Evolutionary conservation across 2,797 vertebrate genomes (phyloP).

Genomic region (Arctocebus calabarensis): DNA sequence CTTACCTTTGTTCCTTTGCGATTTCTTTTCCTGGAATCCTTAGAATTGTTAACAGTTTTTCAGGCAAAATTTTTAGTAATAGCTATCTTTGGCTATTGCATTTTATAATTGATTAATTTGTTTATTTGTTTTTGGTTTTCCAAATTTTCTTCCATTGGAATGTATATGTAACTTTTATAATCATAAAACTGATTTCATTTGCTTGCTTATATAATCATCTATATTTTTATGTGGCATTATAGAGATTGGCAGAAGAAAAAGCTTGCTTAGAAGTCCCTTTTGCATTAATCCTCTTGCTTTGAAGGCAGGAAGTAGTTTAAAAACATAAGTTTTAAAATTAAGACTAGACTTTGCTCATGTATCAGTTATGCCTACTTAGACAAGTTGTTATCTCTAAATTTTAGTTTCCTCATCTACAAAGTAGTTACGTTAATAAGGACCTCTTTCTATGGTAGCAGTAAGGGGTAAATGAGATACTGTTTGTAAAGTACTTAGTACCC

Average conservation of each 20-base stretch:
- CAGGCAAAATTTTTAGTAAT: neutral
- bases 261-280: neutral
- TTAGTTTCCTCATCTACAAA: conserved; percentile 17
- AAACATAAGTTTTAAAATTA: neutral
- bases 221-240: neutral
- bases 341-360: neutral
- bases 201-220: neutral
- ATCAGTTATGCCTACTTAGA: neutral
- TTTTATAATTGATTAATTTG: conserved; percentile 25
- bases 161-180: neutral
- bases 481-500: neutral
- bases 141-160: neutral
- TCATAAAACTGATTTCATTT: neutral
- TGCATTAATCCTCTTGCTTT: neutral
- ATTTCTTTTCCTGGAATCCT: neutral
- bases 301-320: neutral
- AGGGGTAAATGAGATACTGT: neutral
- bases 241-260: neutral
- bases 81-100: neutral
- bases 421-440: neutral
- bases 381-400: neutral
- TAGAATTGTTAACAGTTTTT: neutral
- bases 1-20: neutral
- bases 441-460: neutral
- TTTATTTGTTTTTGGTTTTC: neutral